Conservation (phyloP, 2,113 vertebrate species). For the Alosa alosa region DNA sequence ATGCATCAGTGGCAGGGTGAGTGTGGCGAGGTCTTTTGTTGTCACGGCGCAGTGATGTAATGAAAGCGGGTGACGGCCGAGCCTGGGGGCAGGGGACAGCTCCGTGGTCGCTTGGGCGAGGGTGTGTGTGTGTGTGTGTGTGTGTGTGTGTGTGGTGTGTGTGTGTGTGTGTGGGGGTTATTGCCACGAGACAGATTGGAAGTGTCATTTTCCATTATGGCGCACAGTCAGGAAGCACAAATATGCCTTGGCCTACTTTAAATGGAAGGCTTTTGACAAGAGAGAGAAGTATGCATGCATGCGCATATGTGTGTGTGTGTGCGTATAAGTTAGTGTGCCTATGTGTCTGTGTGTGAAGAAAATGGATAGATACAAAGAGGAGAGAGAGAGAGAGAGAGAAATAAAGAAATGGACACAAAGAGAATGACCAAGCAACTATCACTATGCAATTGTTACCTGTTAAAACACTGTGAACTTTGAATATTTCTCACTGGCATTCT, state of each 20-base stretch:
- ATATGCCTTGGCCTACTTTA: constrained; percentile 67
- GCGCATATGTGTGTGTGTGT: constrained; percentile 30
- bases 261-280: constrained; percentile 65
- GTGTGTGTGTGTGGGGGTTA: constrained; percentile 65
- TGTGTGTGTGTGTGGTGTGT: not conserved
- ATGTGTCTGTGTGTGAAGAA: constrained; percentile 2
- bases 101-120: constrained; percentile 40
- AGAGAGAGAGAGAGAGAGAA: not conserved
- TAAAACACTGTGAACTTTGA: no score
- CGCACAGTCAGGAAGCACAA: constrained; percentile 43
- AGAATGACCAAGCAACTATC: not conserved
- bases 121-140: constrained; percentile 30
- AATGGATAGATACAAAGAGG: not conserved
- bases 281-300: constrained; percentile 50
- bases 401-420: not conserved
- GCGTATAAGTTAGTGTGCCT: not conserved
- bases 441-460: no score
- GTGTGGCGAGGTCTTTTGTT: constrained; percentile 69
- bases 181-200: constrained; percentile 79
- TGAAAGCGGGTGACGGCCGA: constrained; percentile 69
- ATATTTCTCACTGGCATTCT: not conserved
- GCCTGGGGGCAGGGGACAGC: constrained; percentile 55
- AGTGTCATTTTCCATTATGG: constrained; percentile 78
- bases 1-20: constrained; percentile 13
- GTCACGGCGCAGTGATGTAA: constrained; percentile 76